phyloP scores from a whole-genome alignment of 2,888 invertebrate genomes.

The Charanyca ferruginea region DNA sequence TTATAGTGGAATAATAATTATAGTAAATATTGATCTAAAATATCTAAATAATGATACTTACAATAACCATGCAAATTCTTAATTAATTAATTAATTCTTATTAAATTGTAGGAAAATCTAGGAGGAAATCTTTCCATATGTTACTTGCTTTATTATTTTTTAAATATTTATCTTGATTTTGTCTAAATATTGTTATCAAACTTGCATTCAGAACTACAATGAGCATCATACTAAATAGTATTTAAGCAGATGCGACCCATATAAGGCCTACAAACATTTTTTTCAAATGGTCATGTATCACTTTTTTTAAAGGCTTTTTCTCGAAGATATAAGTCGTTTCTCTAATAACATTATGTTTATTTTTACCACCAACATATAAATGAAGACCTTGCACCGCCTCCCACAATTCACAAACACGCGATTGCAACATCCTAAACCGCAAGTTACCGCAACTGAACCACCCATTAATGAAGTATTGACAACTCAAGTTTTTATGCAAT shows the following conservation, averaged over 20 bases:
- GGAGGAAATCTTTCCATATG: background rate
- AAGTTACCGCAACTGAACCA: background rate
- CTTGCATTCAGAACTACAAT: background rate
- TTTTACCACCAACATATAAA: background rate
- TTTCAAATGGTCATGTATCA: background rate
- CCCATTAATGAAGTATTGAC: background rate
- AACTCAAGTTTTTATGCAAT: conserved; percentile 22
- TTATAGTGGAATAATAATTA: no score
- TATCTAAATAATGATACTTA: no score
- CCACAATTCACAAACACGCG: conserved; percentile 52
- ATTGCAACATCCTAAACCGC: conserved; percentile 36
- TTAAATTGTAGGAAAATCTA: background rate
- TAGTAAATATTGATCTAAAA: no score
- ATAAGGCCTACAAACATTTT: background rate
- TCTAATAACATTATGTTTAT: background rate
- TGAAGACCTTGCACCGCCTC: conserved; percentile 53
- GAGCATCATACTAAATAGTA: conserved; percentile 1
- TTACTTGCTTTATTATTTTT: conserved; percentile 26
- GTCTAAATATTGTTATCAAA: fast-evolving
- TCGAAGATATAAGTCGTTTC: background rate
- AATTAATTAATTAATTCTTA: background rate
- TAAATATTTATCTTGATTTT: background rate
- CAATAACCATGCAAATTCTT: no score
- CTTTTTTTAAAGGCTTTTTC: background rate
- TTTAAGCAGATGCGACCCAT: conserved; percentile 1